Conservation (phyloP, 2,888 invertebrate species). For the Drosophila pullipes region DNA sequence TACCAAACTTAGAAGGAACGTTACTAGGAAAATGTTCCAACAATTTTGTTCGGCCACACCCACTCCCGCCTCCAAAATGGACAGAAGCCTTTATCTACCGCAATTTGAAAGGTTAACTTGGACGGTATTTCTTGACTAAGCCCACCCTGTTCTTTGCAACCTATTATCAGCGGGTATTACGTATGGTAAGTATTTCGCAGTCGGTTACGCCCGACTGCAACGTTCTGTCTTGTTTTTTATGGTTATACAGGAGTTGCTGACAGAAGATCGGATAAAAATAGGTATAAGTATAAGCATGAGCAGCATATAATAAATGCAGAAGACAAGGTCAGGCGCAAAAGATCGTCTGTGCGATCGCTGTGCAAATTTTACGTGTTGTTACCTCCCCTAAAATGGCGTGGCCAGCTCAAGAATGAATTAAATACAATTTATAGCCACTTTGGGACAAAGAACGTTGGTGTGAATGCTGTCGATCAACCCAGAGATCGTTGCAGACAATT, state of each 20-base stretch:
- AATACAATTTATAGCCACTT: constrained; percentile 8
- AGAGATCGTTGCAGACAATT: constrained; percentile 11
- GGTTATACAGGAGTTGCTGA: neutral
- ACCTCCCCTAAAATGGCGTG: neutral
- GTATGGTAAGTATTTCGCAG: no score
- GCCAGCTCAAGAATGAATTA: constrained; percentile 1
- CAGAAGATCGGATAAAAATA: neutral
- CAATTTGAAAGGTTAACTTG: no score
- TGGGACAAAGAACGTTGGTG: neutral
- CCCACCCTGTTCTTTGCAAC: neutral
- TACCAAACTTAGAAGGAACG: no score
- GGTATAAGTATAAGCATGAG: neutral
- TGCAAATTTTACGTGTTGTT: neutral
- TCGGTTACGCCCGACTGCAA: no score
- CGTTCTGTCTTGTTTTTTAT: neutral
- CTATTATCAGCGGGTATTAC: neutral
- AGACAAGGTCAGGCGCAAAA: neutral
- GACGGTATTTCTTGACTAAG: neutral
- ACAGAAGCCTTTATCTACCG: neutral
- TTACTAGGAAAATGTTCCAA: no score
- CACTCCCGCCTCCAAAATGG: no score
- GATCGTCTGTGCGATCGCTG: neutral
- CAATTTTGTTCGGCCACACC: no score
- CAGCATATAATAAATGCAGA: neutral
- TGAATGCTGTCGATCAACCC: constrained; percentile 6